Base-by-base conservation (phyloP, 2,797 vertebrate species). In the Mionectes olivaceus region DNA sequence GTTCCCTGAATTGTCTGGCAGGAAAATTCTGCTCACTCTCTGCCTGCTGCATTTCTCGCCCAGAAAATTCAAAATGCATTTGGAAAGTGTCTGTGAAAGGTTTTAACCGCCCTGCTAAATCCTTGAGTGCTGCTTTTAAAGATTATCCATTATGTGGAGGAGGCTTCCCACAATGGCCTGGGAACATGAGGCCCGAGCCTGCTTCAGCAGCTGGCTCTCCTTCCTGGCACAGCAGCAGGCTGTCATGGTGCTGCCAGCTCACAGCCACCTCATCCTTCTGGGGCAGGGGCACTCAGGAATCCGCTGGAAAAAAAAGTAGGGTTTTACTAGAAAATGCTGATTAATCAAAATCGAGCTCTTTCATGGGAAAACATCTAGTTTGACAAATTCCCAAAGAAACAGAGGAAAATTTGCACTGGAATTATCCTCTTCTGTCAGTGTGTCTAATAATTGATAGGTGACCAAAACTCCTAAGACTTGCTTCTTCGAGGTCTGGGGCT, bases 121-220 rank as follows among this genome's bases (percentile, higher is more conserved):
- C 61, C 35, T 50, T 86, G 94, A 96, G 93, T 94, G 95, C 83
- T 93, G 83, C 91, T 88, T 94, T 91, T 93, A 73, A 71, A 76
- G 79, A 33, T 90, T 44, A 87, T 96, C 93, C 74, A 78, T 96
- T 96, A 91, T 69, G 85, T 41, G 65, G 83, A 90, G 91, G 85
- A 94, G 90, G 65, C 73, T 94, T 49, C 87, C 94, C 76, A 83
- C 87, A 81, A 39, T 61, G 73, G 83, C 83, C 85, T 96, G 94
- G 91, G 93, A 96, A 95, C 85, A 18, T 5, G 68, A 93, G 91
- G 57, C n/a, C 76, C 32, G 85, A 50, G 90, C 27, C 50, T 83
- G 79, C 59, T 21, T 68, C 73, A 86, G 94, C 96, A 96, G 96
- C 96, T 96, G 96, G 91, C 85, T 95, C 67, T 86, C 91, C 96